A percentile compares a stretch with the other conserved stretches of the same genome.
Evolutionary conservation across 2,113 vertebrate species (phyloP).

Genomic region (Phoenicopterus ruber): DNA sequence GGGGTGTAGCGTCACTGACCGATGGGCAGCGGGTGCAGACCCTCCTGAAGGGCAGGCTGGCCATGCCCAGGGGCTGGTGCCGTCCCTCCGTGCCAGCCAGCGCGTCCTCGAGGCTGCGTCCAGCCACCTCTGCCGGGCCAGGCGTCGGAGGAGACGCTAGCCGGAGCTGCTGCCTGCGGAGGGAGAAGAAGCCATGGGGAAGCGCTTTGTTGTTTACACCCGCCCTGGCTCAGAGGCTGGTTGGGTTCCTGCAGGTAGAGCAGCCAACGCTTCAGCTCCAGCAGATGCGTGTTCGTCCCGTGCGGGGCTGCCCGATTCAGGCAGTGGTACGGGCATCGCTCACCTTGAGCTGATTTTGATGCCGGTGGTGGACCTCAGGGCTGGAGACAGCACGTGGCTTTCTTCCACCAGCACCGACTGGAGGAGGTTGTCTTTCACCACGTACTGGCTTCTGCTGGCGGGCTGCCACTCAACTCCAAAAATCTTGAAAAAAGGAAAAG

Average conservation of each 20-base stretch:
- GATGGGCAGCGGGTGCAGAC: conserved; percentile 1
- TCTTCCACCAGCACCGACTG: conserved; percentile 50
- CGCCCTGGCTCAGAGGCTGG: neutral
- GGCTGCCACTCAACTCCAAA: conserved; percentile 61
- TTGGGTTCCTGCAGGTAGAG: neutral
- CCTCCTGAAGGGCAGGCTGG: conserved; percentile 38
- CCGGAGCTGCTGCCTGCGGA: conserved; percentile 61
- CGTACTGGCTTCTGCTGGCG: conserved; percentile 33
- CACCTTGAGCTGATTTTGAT: conserved; percentile 64
- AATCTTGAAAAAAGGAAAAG: conserved; percentile 28
- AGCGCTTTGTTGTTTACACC: neutral
- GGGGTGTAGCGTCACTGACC: neutral
- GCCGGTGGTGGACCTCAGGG: conserved; percentile 17
- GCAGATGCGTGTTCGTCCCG: neutral
- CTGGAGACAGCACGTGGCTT: conserved; percentile 31
- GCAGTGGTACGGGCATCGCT: accelerated
- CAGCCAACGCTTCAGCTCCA: neutral
- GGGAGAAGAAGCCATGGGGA: neutral
- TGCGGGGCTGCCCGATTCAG: accelerated
- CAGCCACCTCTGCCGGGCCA: neutral
- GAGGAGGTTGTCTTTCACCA: conserved; percentile 35
- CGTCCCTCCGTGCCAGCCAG: neutral
- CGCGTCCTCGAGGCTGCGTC: neutral
- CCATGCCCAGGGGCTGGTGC: neutral
- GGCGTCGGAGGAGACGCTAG: neutral